These are phyloP conservation scores for Porites rus DNA, from an alignment of 92 coral and sea anemone genomes.

Conservation along the genomic window DNA sequence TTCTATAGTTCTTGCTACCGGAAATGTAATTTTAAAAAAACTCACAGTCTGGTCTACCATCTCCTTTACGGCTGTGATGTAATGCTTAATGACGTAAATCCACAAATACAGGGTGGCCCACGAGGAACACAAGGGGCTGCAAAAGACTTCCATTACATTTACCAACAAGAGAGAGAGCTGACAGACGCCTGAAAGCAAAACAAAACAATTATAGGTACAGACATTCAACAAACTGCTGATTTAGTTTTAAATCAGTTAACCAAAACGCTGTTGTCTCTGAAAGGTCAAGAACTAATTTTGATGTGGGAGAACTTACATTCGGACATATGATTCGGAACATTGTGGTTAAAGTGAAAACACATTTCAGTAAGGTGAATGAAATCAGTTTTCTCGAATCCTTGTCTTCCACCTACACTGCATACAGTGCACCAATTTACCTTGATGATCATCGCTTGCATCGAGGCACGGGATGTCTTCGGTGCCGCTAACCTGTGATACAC, in stretches of 20 bases:
- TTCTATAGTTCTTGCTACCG: no score
- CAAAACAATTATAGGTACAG: neutral
- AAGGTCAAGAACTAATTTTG: no score
- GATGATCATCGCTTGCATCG: neutral
- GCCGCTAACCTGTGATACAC: neutral
- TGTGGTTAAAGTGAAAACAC: no score
- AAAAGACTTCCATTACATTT: slow-evolving; percentile 49
- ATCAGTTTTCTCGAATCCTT: no score
- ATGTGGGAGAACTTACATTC: no score
- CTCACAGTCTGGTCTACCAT: slow-evolving; percentile 51
- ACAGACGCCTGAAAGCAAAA: slow-evolving; percentile 8
- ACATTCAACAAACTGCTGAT: neutral
- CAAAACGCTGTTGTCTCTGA: no score
- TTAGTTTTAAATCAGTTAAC: no score
- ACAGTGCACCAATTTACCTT: neutral
- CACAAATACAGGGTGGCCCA: slow-evolving; percentile 75
- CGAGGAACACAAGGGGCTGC: slow-evolving; percentile 44
- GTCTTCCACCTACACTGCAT: no score
- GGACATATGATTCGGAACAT: no score
- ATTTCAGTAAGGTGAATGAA: no score
- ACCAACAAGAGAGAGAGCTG: slow-evolving; percentile 60
- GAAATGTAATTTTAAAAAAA: neutral
- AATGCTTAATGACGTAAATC: slow-evolving; percentile 77
- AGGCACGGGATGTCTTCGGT: neutral
- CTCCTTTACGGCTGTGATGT: slow-evolving; percentile 64